Base-by-base conservation (phyloP, 2,888 invertebrate species). In the Agonopterix arenella region DNA sequence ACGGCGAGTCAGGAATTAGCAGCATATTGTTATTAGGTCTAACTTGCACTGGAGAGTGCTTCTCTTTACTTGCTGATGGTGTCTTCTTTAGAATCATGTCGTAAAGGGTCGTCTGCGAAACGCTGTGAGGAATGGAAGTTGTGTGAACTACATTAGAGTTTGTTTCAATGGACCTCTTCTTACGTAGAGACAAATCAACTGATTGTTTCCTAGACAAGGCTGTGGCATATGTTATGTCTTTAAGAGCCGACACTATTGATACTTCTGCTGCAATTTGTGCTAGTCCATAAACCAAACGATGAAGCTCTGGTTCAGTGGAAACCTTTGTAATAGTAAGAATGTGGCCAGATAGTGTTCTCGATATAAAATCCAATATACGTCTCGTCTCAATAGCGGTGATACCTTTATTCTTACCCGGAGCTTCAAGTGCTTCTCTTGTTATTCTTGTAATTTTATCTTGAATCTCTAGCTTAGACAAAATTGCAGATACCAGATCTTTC, bases 401-500 rank as follows among this genome's bases (percentile, higher is more conserved):
- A 1, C 88, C 88, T 66, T 83, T 86, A 57, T 73, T 80, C 65
- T 80, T 84, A 0, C 86, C 86, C 3, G 86, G 80, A 2, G 86
- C 85, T 60, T 86, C 84, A 4, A 88, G 66, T 9, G 89, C 89
- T 58, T 88, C 85, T 58, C 72, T 76, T 2, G 88, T 86, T 13
- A 89, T 80, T 66, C 84, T 76, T 2, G 89, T 89, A 40, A 89
- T 84, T 74, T 86, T 89, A 54, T 89, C 88, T 66, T 89, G 89
- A 44, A 82, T 77, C 65, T 89, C 86, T 51, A 89, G 64, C 55
- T 88, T 88, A 0, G 80, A 71, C 52, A 89, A 65, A 51, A 89
- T 85, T 37, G 88, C 73, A n/a, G 81, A 76, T 28, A 89, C 84
- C 38, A 89, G 63, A 51, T 88, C 84, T 58, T 86, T 86, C 0